Base-by-base conservation (phyloP, 2,888 invertebrate species). In the Ochropacha duplaris region DNA sequence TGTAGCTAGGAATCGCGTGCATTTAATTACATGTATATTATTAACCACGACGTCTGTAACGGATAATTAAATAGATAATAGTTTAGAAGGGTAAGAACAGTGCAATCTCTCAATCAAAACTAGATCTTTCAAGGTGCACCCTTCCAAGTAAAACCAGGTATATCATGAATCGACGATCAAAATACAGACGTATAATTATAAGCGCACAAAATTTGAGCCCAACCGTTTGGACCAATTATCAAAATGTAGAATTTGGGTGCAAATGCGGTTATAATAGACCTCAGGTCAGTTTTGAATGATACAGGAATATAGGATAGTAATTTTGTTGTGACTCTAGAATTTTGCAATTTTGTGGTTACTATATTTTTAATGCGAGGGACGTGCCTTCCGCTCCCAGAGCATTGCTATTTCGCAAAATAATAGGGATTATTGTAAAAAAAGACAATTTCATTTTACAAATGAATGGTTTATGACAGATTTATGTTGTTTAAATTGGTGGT, bases 221-320 rank as follows among this genome's bases (percentile, higher is more conserved):
- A 79, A 73, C 78, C 75, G 84, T 84, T 83, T 79, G 69, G 81
- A 71, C 66, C 80, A 74, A 83, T 88, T 88, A 92, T 92, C 90
- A 92, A 31, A 90, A 87, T 82, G 79, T 69, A 71, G 67, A 79
- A 81, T 86, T 86, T 83, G 76, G 80, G 83, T 69, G 80, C 87
- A 92, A 92, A 92, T 92, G 90, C 72, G 85, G 84, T 92, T 92
- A 90, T 92, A 92, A 92, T 92, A 76, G 90, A 76, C 76, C 68
- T 61, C 69, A 76, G 71, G 66, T 73, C 75, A 73, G 78, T 64
- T 81, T 76, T 71, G 71, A 87, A 86, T 88, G 88, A 87, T 88
- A 90, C 71, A 69, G 70, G 76, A 76, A 76, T 82, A 78, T 75
- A 71, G 69, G 65, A 76, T 73, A 69, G 76, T 82, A 75, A 81